phyloP scores from a whole-genome alignment of 2,797 vertebrate genomes.

The Gouania willdenowi region DNA sequence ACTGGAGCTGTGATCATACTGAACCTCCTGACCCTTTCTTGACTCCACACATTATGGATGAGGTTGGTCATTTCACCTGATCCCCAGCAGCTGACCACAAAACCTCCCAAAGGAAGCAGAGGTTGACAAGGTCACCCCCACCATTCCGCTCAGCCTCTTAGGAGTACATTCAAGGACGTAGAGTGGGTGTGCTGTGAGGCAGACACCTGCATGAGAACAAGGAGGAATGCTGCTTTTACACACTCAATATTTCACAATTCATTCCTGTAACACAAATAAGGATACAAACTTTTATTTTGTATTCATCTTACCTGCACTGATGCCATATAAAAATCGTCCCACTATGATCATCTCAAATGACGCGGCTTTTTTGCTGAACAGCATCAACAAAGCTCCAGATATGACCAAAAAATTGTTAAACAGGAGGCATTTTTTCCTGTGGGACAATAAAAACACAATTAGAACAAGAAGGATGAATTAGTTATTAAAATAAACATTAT shows the following conservation, averaged over 20 bases:
- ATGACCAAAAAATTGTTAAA: slow-evolving; percentile 65
- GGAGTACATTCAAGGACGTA: slow-evolving; percentile 71
- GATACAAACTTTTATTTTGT: too few relatives aligned
- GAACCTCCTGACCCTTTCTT: not conserved
- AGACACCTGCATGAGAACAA: slow-evolving; percentile 52
- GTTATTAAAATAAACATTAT: too few relatives aligned
- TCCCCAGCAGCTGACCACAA: slow-evolving; percentile 70
- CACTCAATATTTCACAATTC: too few relatives aligned
- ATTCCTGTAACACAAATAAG: too few relatives aligned
- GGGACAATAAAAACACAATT: slow-evolving; percentile 8
- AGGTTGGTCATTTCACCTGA: slow-evolving; percentile 59
- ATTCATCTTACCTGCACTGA: slow-evolving; percentile 67
- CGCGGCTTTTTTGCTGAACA: slow-evolving; percentile 54
- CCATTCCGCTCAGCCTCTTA: slow-evolving; percentile 60
- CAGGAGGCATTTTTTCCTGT: slow-evolving; percentile 68
- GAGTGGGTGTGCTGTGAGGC: slow-evolving; percentile 49
- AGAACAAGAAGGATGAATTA: not conserved
- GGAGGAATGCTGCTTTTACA: too few relatives aligned
- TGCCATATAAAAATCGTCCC: slow-evolving; percentile 65
- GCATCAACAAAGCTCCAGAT: slow-evolving; percentile 64
- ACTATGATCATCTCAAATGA: slow-evolving; percentile 81
- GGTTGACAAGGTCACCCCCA: slow-evolving; percentile 50
- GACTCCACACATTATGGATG: not conserved
- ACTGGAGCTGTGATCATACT: slow-evolving; percentile 20
- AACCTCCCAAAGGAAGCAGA: slow-evolving; percentile 72